Percentiles rank a stretch among this genome's conserved stretches.
These are phyloP conservation scores for Gisinianus flammeolus DNA, from an alignment of 2,888 invertebrate genomes.

Conservation along the genomic window DNA sequence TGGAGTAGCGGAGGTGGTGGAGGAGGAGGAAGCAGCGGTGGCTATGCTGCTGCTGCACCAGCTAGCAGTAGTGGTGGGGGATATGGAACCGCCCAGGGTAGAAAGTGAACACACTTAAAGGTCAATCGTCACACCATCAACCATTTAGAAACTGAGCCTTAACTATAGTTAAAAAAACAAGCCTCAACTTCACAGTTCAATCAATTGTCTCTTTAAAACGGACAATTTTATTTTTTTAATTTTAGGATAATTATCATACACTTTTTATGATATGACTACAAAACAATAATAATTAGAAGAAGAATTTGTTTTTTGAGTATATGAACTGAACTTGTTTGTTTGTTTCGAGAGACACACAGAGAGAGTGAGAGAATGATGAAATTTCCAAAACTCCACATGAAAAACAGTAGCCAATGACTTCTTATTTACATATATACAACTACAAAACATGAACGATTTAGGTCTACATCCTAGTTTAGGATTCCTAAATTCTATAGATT, in stretches of 20 bases:
- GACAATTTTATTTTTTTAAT: neutral
- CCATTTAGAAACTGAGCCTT: neutral
- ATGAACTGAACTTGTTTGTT: slow-evolving; percentile 13
- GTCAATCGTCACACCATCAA: neutral
- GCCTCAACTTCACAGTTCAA: slow-evolving; percentile 28
- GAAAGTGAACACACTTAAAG: slow-evolving; percentile 6
- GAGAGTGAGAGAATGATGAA: neutral
- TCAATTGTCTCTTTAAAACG: neutral
- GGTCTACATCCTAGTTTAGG: neutral
- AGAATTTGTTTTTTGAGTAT: neutral
- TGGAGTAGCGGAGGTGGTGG: neutral
- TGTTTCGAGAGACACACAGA: neutral
- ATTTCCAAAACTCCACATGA: neutral
- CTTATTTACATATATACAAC: neutral
- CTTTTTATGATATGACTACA: slow-evolving; percentile 4
- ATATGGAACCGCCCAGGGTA: slow-evolving; percentile 27
- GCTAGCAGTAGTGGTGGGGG: neutral
- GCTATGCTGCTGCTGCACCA: slow-evolving; percentile 15
- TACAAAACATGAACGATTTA: neutral
- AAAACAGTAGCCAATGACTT: neutral
- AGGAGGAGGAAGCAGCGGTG: slow-evolving; percentile 21
- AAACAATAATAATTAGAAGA: neutral
- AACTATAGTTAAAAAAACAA: neutral
- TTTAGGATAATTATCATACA: neutral
- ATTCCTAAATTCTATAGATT: too few species aligned